Base-by-base conservation (phyloP, 1,140 invertebrate species). In the Heliconius hewitsoni region DNA sequence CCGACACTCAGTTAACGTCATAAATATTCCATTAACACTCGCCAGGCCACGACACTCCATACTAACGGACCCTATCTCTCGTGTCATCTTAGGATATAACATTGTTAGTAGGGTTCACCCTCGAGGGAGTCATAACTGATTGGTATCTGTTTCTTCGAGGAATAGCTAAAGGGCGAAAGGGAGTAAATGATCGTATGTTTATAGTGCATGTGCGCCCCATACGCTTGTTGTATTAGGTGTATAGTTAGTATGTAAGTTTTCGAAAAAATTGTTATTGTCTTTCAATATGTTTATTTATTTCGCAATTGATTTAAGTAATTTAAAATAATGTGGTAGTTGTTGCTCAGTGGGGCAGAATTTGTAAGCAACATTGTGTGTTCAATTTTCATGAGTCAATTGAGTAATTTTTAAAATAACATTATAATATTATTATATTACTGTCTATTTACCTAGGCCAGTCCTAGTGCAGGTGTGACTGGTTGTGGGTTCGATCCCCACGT, bases 21-120 rank as follows among this genome's bases (percentile, higher is more conserved):
- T 85, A 84, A 88, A 85, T 84, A 88, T 84, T 87, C 82, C 81
- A 87, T 86, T 87, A 88, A 83, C 76, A 79, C 76, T 75, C 39
- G 60, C 74, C 76, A 71, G 76, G 73, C 46, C 76, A 30, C 76
- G 42, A 83, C 86, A 85, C 84, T 87, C 76, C 78, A 83, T 77
- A 81, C 83, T 87, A 86, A 86, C 85, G 73, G 80, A 83, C 84
- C 80, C 81, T 84, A 88, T 90, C 86, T 85, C 79, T 77, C 77
- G 80, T 84, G 83, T 86, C 85, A 83, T 87, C 85, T 86, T 84
- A 85, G 74, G 81, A 80, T 77, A 81, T 84, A 87, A 86, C 83
- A 57, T 81, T 82, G 84, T 87, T 86, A 86, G 80, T 78, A 82
- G 76, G 81, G 84, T 79, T 74, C 78, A 70, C 60, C 60, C 82